Evolutionary conservation across 2,113 vertebrate genomes (phyloP), one percentile per base, ranked within the genome.

Genomic region (Thryonomys swinderianus): DNA sequence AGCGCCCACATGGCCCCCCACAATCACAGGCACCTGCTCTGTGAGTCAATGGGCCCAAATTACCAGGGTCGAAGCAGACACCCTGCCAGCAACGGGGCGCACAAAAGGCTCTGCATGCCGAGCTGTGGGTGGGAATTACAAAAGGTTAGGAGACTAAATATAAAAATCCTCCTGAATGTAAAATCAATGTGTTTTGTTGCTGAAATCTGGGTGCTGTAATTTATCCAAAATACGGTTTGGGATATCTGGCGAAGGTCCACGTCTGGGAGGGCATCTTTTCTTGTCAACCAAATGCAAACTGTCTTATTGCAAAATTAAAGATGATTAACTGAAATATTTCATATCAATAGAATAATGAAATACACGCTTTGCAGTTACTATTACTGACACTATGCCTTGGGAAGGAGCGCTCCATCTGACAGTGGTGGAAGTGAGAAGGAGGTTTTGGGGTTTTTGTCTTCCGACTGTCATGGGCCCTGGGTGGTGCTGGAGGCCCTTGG

Each of bases 101-200:
- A 98, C 97, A 82, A 97, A 97, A 96, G 98, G 96, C 95, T 95
- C 96, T 42, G 42, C 55, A 66, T 96, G 95, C 97, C 96, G 96
- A 98, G 98, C 98, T 79, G 98, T 98, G 98, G 98, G 98, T 96
- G 97, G 98, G 97, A 97, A 97, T 98, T 94, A 98, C 98, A 98
- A 98, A 98, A 98, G 98, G 98, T 98, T 98, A 98, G 97, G 98
- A 98, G 98, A 98, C 98, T 98, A 98, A 98, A 98, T 98, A 98
- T 98, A 98, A 98, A 98, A 98, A 98, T 95, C 93, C 93, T 97
- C 98, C 88, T 98, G 98, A 98, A 98, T 98, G 97, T 98, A 96
- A 98, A 98, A 98, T 98, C 98, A 98, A 95, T 93, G 98, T 0
- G 95, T 98, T 98, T 98, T 98, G 98, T 98, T 95, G 96, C 97